phyloP scores from a whole-genome alignment of 1,140 invertebrate genomes.

The Drosophila yakuba region DNA sequence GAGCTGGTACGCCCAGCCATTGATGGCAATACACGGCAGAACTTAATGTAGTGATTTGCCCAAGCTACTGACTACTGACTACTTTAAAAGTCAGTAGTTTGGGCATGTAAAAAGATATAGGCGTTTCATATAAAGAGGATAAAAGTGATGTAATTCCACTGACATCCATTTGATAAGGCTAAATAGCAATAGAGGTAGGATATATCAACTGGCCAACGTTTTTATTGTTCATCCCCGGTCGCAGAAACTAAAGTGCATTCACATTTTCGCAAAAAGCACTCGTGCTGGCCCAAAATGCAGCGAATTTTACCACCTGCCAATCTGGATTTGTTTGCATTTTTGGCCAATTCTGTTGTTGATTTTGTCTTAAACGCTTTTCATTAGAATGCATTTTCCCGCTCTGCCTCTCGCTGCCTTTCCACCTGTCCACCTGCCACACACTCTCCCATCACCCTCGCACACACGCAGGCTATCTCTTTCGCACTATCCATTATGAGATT shows the following conservation, averaged over 20 bases:
- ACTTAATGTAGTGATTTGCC: not conserved
- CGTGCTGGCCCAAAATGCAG: not conserved
- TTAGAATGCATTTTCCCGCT: conserved; percentile 48
- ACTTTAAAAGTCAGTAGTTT: no score
- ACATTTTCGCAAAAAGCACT: not conserved
- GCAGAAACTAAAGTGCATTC: not conserved
- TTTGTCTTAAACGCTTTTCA: conserved; percentile 65
- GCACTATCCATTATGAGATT: conserved; percentile 33
- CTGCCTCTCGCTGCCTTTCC: not conserved
- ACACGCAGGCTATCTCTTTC: not conserved
- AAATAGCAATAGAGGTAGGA: no score
- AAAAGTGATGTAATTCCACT: no score
- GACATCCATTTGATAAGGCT: no score
- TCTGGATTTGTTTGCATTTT: conserved; percentile 23
- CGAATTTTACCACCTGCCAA: conserved; percentile 1
- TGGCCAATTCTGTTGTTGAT: conserved; percentile 56
- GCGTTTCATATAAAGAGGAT: no score
- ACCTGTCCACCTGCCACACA: conserved; percentile 1
- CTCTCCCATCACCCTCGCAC: not conserved
- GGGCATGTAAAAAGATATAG: no score
- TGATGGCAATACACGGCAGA: not conserved
- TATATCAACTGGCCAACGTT: not conserved
- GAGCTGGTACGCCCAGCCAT: not conserved
- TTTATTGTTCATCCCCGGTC: not conserved
- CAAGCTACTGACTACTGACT: no score